Evolutionary conservation across 2,888 invertebrate species (phyloP).

Genomic region (Heliconius hortense): DNA sequence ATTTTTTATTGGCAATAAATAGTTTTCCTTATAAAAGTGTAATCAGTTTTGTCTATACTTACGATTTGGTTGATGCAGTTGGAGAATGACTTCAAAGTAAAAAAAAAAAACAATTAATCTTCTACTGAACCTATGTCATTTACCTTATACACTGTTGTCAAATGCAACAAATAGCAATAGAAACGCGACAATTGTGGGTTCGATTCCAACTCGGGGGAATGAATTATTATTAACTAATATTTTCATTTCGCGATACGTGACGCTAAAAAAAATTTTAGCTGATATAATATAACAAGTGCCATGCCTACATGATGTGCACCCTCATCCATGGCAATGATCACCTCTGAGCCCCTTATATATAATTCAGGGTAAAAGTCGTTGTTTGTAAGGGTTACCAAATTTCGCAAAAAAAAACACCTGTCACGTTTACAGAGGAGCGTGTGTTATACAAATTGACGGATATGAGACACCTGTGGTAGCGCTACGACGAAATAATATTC

Average conservation of each 20-base stretch:
- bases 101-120: no score
- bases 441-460: conserved; percentile 38
- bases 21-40: background rate
- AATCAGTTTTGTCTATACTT: background rate
- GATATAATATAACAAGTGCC: conserved; percentile 1
- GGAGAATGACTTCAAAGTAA: no score
- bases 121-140: background rate
- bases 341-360: conserved; percentile 49
- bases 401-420: conserved; percentile 36
- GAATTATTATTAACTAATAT: no score
- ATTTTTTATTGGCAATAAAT: background rate
- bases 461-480: conserved; percentile 38
- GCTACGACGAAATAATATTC: conserved; percentile 2
- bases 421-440: conserved; percentile 29
- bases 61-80: no score
- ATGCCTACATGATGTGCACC: conserved; percentile 34
- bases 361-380: conserved; percentile 52
- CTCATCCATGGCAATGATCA: conserved; percentile 45
- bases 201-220: no score
- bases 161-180: no score
- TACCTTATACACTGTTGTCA: background rate
- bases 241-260: no score
- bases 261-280: background rate
- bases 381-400: conserved; percentile 42
- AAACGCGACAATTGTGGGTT: no score